These are phyloP conservation scores for Brachionus asplanchnoidis DNA, from an alignment of 1,140 invertebrate species.

Conservation along the genomic window DNA sequence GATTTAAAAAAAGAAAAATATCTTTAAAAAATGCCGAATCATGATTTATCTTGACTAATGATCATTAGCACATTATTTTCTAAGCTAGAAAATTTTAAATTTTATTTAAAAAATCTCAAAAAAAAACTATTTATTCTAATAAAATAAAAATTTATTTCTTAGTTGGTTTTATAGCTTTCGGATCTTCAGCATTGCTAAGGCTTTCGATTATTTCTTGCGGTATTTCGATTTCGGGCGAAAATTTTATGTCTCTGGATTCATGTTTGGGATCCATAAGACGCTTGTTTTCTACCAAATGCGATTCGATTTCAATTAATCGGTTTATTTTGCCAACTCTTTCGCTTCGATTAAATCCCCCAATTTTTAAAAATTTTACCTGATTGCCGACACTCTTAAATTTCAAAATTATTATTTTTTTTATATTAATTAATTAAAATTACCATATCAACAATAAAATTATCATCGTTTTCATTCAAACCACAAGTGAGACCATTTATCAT, in stretches of 20 bases:
- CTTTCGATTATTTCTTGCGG: background rate
- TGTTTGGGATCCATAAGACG: background rate
- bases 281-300: background rate
- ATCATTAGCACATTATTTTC: background rate
- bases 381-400: constrained; percentile 18
- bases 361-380: constrained; percentile 29
- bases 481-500: background rate
- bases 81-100: background rate
- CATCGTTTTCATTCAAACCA: constrained; percentile 18
- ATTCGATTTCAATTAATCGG: constrained; percentile 29
- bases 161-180: background rate
- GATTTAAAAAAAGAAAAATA: background rate
- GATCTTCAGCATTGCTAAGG: background rate
- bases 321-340: constrained; percentile 34
- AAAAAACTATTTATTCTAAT: background rate
- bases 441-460: constrained; percentile 35
- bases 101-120: background rate
- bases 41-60: background rate
- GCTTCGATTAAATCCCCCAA: constrained; percentile 29
- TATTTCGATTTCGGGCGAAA: background rate
- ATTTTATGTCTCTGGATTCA: constrained; percentile 5
- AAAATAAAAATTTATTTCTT: constrained; percentile 16
- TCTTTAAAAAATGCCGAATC: background rate
- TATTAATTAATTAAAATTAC: background rate
- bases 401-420: background rate